Evolutionary conservation across 37 sponge, comb jelly and placozoan species (phyloP).

Genomic region (Lycopodina hypogea): DNA sequence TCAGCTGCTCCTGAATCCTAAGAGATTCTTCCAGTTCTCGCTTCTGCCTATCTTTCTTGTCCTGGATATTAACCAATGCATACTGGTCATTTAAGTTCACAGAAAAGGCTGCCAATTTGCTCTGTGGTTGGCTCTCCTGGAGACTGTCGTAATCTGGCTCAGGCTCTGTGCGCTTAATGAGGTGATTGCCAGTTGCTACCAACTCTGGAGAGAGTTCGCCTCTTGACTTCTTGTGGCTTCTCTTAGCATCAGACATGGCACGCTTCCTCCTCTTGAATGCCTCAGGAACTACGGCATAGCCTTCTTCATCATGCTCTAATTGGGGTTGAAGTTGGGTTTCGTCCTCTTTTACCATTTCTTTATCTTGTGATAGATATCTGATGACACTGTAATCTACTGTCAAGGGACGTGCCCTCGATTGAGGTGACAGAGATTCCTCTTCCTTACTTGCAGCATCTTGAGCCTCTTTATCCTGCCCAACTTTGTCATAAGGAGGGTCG

Average conservation of each 20-base stretch:
- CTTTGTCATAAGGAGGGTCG: background rate
- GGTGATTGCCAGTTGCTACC: background rate
- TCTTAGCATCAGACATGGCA: conserved; percentile 38
- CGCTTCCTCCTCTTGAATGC: conserved; percentile 52
- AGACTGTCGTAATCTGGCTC: background rate
- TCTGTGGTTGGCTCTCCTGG: background rate
- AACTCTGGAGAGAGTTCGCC: background rate
- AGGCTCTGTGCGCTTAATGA: background rate
- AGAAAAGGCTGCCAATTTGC: background rate
- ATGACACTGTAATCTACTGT: background rate
- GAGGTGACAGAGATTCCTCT: background rate
- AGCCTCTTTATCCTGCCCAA: too few species aligned
- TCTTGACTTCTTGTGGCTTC: background rate
- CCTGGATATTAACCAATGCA: conserved; percentile 18
- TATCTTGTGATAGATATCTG: background rate
- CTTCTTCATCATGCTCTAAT: conserved; percentile 53
- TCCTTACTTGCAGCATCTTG: background rate
- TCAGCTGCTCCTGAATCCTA: background rate
- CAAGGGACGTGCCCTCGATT: background rate
- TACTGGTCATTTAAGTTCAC: conserved; percentile 4
- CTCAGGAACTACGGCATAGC: conserved; percentile 60
- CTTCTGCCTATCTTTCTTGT: background rate
- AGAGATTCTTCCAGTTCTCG: background rate
- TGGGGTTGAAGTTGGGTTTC: too few species aligned
- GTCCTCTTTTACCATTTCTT: background rate